Conservation (phyloP, 2,113 vertebrate species). For the Ptyas mucosa region DNA sequence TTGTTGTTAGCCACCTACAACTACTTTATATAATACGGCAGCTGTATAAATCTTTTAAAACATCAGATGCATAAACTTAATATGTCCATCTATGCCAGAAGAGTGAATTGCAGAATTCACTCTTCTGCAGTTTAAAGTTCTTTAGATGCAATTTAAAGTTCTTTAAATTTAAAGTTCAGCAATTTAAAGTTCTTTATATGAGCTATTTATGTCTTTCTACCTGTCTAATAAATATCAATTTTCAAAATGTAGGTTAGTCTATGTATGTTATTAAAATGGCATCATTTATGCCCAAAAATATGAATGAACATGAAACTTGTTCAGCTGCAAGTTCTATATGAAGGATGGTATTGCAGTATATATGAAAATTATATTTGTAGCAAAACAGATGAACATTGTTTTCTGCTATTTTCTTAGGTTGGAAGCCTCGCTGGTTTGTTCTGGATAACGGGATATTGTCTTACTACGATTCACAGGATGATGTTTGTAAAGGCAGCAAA, state of each 20-base stretch:
- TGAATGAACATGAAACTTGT: not conserved
- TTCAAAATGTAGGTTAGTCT: not conserved
- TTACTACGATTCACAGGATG: conserved; percentile 84
- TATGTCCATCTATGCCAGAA: not conserved
- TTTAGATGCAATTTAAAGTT: not conserved
- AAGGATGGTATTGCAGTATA: not conserved
- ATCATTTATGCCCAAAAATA: not conserved
- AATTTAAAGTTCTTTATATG: not conserved
- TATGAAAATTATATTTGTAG: not conserved
- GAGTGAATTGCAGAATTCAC: not conserved
- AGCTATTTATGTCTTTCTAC: not conserved
- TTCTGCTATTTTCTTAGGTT: conserved; percentile 67
- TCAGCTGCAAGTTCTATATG: not conserved
- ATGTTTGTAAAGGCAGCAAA: conserved; percentile 85
- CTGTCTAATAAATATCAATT: not conserved
- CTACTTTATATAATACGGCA: not conserved
- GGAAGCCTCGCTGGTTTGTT: conserved; percentile 86
- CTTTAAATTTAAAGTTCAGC: not conserved
- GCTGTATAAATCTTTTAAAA: not conserved
- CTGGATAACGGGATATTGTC: conserved; percentile 84
- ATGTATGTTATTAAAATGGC: not conserved
- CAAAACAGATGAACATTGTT: conserved; percentile 25
- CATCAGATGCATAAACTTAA: not conserved
- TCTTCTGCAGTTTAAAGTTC: not conserved
- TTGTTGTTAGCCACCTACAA: not conserved